phyloP scores from a whole-genome alignment of 2,113 vertebrate species.

The Pluvialis apricaria region DNA sequence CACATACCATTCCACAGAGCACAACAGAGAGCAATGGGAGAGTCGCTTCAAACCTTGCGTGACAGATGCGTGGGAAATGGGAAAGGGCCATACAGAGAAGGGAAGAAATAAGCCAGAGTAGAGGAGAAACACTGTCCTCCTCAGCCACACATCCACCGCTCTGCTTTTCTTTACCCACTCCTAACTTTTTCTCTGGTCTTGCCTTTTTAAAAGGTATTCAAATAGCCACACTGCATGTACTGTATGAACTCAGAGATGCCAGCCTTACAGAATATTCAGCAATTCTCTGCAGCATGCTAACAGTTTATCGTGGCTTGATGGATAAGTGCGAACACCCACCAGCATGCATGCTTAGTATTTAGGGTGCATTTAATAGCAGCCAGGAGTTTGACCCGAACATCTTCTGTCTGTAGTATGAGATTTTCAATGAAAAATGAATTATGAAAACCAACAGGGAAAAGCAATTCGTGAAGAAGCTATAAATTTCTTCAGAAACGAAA shows the following conservation, averaged over 20 bases:
- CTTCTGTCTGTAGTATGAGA: neutral
- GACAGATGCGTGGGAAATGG: neutral
- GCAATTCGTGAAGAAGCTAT: neutral
- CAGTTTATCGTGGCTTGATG: neutral
- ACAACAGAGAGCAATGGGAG: neutral
- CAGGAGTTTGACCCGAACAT: neutral
- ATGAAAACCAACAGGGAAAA: neutral
- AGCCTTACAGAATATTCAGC: neutral
- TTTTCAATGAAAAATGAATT: neutral
- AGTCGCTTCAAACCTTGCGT: neutral
- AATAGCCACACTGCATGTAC: rapidly evolving
- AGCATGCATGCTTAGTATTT: neutral
- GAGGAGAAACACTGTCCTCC: neutral
- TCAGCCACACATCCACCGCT: neutral
- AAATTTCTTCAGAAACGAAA: neutral
- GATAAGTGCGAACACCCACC: neutral
- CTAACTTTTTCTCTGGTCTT: neutral
- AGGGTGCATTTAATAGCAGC: neutral
- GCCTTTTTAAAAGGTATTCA: neutral
- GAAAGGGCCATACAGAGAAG: neutral
- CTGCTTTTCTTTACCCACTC: neutral
- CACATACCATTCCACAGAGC: neutral
- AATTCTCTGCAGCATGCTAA: neutral
- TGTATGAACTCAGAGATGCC: neutral
- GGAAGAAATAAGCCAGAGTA: neutral